Base-by-base conservation (phyloP, 1,140 invertebrate genomes). In the Drosophila kanapiae region DNA sequence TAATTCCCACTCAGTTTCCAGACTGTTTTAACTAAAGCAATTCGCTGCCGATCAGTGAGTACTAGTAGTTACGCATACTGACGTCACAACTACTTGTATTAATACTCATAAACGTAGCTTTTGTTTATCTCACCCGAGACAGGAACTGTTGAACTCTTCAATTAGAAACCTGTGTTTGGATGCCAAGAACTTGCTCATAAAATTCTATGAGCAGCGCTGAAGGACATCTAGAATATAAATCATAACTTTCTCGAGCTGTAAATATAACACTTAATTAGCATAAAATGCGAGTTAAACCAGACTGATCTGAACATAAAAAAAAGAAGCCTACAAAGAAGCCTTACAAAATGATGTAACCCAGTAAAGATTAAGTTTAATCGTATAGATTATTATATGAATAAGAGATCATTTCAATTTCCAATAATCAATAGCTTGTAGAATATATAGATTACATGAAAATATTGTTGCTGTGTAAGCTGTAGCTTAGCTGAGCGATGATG, bases 1-100 rank as follows among this genome's bases (percentile, higher is more conserved):
- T 65, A 38, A 37, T 64, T 31, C 35, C 27, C 16, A 35, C 16
- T 14, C 8, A 33, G 43, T 47, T 60, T 45, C 40, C 61, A 51
- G 61, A 35, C 18, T 8, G 18, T 29, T 45, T 43, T 60, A 45
- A 45, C 63, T 8, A 54, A 42, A 48, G 60, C 53, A 70, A 59
- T 71, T 62, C 43, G 31, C 33, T 63, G 51, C 49, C 42, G 13
- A 56, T 56, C 53, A 27, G 35, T 37, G 53, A 5, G 13, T 29
- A 27, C 14, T 57, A 43, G n/a, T 18, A 53, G 37, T 1, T 76
- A 82, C 63, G 84, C 82, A 74, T 74, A 84, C 42, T 45, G 49
- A 67, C 29, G 62, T 67, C n/a, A 45, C 18, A 18, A n/a, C 42
- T 43, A 37, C 10, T 23, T 2, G 13, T 23, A 33, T 29, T 33